Evolutionary conservation across 2,113 vertebrate species (phyloP), one percentile per base, ranked within the genome.

Genomic region (Puffinus mauretanicus): DNA sequence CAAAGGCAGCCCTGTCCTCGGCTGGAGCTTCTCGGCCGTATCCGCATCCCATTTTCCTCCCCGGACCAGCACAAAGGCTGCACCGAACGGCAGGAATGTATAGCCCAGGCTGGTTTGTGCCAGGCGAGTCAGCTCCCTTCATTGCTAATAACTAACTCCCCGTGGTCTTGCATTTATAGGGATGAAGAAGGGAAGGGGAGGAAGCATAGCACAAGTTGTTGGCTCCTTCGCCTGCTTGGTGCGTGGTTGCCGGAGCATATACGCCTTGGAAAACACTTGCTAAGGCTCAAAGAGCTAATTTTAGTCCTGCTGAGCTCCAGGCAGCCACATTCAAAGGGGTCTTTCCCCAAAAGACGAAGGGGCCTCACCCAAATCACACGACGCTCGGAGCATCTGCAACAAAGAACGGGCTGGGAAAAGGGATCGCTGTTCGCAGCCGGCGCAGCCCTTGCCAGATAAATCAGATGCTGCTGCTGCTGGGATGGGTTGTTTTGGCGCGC

Each of bases 1-100:
- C 96, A 97, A 95, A 94, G 95, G 6, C 88, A 80, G 82, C 82
- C 88, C 82, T 96, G 95, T 94, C 21, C 95, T 91, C 34, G 0
- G 29, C 76, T 1, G 51, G 22, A 21, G 71, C 95, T 83, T 18
- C 91, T 82, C 57, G 11, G 70, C 93, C 30, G 3, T 55, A 88
- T 52, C 93, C 57, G 7, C 77, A 93, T 32, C 95, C 86, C 86
- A 0, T 49, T 89, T 70, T 64, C n/a, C 78, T 71, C 75, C 77
- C 89, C 1, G 5, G 46, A 55, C 22, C 87, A 24, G 71, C 89
- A 84, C 83, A 81, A 89, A 94, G 58, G 90, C 91, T 46, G 86
- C 69, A 47, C 42, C 65, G 8, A 82, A 46, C 2, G 19, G 80
- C 64, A 71, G 71, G 79, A 83, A 42, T 15, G 7, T n/a, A 10